Evolutionary conservation across 1,140 invertebrate species (phyloP).

Genomic region (Diabrotica undecimpunctata): DNA sequence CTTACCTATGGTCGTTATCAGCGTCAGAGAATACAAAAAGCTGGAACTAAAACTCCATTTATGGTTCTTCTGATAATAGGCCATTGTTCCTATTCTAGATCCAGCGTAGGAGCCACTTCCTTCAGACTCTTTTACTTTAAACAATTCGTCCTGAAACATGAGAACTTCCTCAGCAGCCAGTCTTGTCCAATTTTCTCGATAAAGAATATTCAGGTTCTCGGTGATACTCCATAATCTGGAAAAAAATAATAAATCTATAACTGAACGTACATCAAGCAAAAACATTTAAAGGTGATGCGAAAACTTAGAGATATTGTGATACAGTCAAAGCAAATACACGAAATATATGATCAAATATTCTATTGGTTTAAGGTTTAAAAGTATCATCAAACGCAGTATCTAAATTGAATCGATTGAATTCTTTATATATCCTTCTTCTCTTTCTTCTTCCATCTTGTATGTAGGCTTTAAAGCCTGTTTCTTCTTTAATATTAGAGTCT

Average conservation of each 20-base stretch:
- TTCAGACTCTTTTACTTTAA: constrained; percentile 46
- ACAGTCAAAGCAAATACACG: no score
- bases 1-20: constrained; percentile 95
- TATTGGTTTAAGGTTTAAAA: no score
- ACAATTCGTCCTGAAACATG: constrained; percentile 69
- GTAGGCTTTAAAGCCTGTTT: no score
- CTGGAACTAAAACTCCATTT: constrained; percentile 89
- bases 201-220: constrained; percentile 88
- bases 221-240: constrained; percentile 88
- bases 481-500: no score
- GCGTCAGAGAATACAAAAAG: constrained; percentile 90
- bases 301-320: no score
- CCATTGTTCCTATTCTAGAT: constrained; percentile 34
- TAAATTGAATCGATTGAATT: no score
- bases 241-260: neutral
- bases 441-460: no score
- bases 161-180: constrained; percentile 78
- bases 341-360: no score
- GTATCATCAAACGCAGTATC: no score
- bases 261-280: no score
- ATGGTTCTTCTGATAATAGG: constrained; percentile 54
- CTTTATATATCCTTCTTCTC: no score
- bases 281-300: no score
- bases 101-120: constrained; percentile 32
- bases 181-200: constrained; percentile 92